Evolutionary conservation across 2,797 vertebrate species (phyloP).

Genomic region (Melanotaenia trifasciata): DNA sequence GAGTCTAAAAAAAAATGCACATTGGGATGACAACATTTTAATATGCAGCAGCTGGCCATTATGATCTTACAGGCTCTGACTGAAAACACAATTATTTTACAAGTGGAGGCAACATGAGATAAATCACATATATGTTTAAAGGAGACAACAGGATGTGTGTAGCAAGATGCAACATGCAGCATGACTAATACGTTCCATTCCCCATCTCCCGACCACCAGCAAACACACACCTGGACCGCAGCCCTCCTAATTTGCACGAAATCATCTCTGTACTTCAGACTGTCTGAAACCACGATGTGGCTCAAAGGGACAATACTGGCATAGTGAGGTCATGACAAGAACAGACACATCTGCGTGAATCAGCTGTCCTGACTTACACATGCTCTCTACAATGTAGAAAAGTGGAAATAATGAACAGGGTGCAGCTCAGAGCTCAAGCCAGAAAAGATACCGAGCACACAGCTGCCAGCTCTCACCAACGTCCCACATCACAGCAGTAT

Average conservation of each 20-base stretch:
- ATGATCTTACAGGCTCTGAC: constrained; percentile 2
- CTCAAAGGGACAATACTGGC: constrained; percentile 42
- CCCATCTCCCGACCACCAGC: constrained; percentile 23
- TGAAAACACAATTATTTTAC: constrained; percentile 20
- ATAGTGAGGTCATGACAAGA: constrained; percentile 54
- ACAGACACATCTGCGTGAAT: constrained; percentile 21
- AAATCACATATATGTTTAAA: constrained; percentile 43
- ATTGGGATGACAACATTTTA: constrained; percentile 22
- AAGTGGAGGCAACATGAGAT: constrained; percentile 27
- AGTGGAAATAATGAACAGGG: constrained; percentile 51
- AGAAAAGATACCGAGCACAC: constrained; percentile 46
- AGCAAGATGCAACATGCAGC: constrained; percentile 63
- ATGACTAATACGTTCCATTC: constrained; percentile 69
- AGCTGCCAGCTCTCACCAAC: constrained; percentile 58
- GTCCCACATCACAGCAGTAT: constrained; percentile 75
- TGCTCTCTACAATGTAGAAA: constrained; percentile 39
- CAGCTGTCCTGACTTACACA: constrained; percentile 59
- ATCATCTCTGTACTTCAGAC: constrained; percentile 47
- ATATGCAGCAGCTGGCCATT: neutral
- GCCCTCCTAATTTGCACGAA: constrained; percentile 41
- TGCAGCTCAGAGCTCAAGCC: constrained; percentile 16
- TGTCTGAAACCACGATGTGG: constrained; percentile 30
- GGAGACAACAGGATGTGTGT: constrained; percentile 49
- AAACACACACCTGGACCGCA: constrained; percentile 60
- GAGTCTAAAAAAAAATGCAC: constrained; percentile 80